A percentile compares a stretch with the other conserved stretches of the same genome.
These are phyloP conservation scores for Archips crataeganus DNA, from an alignment of 2,888 invertebrate genomes.

Conservation along the genomic window DNA sequence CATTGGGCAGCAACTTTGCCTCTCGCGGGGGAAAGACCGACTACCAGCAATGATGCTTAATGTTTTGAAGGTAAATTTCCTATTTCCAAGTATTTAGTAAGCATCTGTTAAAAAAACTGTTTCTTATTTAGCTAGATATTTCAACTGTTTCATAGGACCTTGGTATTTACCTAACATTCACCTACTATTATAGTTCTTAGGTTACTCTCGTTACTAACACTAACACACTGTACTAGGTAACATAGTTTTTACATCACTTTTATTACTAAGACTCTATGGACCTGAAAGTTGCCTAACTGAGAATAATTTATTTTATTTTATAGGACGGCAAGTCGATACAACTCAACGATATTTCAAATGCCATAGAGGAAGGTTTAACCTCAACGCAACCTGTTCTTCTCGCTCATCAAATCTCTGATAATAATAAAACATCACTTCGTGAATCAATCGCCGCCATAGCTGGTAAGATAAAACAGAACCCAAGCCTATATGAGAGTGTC, in stretches of 20 bases:
- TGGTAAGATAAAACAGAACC: conserved; percentile 42
- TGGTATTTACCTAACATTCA: no score
- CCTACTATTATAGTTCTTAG: no score
- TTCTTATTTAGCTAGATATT: conserved; percentile 31
- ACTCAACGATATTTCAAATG: conserved; percentile 41
- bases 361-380: conserved; percentile 46
- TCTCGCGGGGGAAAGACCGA: conserved; percentile 33
- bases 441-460: conserved; percentile 46
- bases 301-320: no score
- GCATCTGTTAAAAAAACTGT: conserved; percentile 12
- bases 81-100: not conserved
- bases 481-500: no score
- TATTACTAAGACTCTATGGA: no score
- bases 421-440: conserved; percentile 41
- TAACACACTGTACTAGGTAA: no score
- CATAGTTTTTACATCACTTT: no score
- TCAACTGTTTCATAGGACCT: not conserved
- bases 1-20: conserved; percentile 25
- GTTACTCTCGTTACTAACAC: no score
- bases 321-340: not conserved
- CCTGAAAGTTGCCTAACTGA: no score
- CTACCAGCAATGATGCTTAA: conserved; percentile 40
- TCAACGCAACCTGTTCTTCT: conserved; percentile 42
- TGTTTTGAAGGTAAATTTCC: conserved; percentile 21
- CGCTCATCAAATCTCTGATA: not conserved